Percentiles rank a stretch among this genome's conserved stretches.
Evolutionary conservation across 2,113 vertebrate genomes (phyloP).

Genomic region (Halichoeres trimaculatus): DNA sequence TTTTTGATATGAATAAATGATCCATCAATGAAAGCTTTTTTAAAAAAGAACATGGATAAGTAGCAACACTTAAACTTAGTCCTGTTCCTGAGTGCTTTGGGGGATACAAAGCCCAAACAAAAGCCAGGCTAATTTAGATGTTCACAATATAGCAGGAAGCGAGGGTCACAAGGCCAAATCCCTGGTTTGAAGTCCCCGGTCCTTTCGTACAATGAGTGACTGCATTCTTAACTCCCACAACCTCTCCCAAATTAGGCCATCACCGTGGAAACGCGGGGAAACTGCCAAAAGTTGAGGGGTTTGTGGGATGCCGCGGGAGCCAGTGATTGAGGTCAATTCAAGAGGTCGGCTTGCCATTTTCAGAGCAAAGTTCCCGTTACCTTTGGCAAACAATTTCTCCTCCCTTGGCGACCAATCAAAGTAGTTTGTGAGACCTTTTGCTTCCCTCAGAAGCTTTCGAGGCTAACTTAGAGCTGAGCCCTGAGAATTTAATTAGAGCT

Average conservation of each 20-base stretch:
- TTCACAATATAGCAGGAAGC: constrained; percentile 59
- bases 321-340: constrained; percentile 72
- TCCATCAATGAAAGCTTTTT: constrained; percentile 23
- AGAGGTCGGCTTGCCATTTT: constrained; percentile 70
- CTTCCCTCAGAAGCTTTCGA: constrained; percentile 38
- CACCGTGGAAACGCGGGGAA: constrained; percentile 55
- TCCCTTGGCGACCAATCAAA: constrained; percentile 74
- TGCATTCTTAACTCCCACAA: constrained; percentile 47
- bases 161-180: constrained; percentile 47
- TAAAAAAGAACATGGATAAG: constrained; percentile 20
- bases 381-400: constrained; percentile 66
- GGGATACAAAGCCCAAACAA: constrained; percentile 50
- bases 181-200: constrained; percentile 50
- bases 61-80: constrained; percentile 21
- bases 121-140: constrained; percentile 55
- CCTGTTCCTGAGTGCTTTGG: constrained; percentile 33
- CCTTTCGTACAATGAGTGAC: constrained; percentile 38
- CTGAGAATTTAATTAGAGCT: constrained; percentile 65
- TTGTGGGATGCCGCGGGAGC: constrained; percentile 35
- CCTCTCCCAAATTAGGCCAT: constrained; percentile 65
- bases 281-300: constrained; percentile 57
- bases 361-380: constrained; percentile 66
- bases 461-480: constrained; percentile 28
- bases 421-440: constrained; percentile 40
- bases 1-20: not conserved